A percentile compares a stretch with the other conserved stretches of the same genome.
Evolutionary conservation across 2,888 invertebrate species (phyloP).

Genomic region (Apeira syringaria): DNA sequence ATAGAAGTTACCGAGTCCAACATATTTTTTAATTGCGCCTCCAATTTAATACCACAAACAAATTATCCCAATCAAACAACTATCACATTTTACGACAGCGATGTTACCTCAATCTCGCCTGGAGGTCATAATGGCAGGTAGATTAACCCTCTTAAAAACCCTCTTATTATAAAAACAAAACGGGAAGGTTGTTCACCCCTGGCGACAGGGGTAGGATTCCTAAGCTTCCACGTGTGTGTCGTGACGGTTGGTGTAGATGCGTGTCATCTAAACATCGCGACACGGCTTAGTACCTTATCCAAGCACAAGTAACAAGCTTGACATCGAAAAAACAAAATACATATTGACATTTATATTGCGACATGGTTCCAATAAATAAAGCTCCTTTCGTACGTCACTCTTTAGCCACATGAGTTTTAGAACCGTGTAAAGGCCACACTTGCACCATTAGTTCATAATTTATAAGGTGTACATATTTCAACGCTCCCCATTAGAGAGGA

Average conservation of each 20-base stretch:
- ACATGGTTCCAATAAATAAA: slow-evolving; percentile 3
- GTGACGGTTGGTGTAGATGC: slow-evolving; percentile 25
- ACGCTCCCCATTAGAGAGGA: slow-evolving; percentile 68
- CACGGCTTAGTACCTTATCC: slow-evolving; percentile 6
- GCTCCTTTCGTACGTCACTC: slow-evolving; percentile 2
- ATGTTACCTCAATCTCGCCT: slow-evolving; percentile 17
- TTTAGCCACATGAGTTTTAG: slow-evolving; percentile 27
- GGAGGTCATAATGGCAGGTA: slow-evolving; percentile 38
- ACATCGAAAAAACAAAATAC: background rate
- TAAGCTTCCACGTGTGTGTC: slow-evolving; percentile 50
- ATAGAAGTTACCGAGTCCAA: no score
- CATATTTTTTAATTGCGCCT: slow-evolving; percentile 14
- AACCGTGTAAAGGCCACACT: slow-evolving; percentile 42
- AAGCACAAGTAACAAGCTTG: background rate
- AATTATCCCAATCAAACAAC: slow-evolving; percentile 25
- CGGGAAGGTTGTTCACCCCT: slow-evolving; percentile 63
- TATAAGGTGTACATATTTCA: slow-evolving; percentile 61
- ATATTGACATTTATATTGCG: background rate
- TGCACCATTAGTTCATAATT: slow-evolving; percentile 65
- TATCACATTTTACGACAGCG: slow-evolving; percentile 17
- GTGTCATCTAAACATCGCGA: slow-evolving; percentile 4
- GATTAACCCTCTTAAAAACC: slow-evolving; percentile 35
- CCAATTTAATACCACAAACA: slow-evolving; percentile 21
- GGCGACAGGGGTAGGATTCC: slow-evolving; percentile 38
- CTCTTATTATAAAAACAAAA: slow-evolving; percentile 17